A percentile compares a stretch with the other conserved stretches of the same genome.
phyloP scores from a whole-genome alignment of 2,797 vertebrate genomes.

The Crenuchus spilurus region DNA sequence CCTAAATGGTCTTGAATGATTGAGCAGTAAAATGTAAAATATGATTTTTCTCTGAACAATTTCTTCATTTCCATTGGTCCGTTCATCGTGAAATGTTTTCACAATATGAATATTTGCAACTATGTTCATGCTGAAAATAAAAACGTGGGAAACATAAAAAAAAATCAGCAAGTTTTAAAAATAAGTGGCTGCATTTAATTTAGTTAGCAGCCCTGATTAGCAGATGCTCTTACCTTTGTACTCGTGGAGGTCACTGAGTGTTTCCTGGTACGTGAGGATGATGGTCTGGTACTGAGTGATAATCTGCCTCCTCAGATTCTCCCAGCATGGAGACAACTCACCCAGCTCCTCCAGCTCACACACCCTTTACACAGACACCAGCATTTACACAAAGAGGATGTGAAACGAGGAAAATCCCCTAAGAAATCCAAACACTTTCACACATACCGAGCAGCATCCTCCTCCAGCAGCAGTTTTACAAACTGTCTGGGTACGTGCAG shows the following conservation, averaged over 20 bases:
- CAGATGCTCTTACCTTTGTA: slow-evolving; percentile 93
- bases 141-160: too few species aligned
- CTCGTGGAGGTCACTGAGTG: slow-evolving; percentile 93
- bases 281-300: slow-evolving; percentile 98
- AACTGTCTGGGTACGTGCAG: slow-evolving; percentile 95
- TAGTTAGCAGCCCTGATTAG: too few species aligned
- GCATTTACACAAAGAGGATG: background rate
- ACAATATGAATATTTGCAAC: too few species aligned
- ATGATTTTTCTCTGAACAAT: too few species aligned
- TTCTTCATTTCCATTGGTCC: too few species aligned
- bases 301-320: slow-evolving; percentile 95
- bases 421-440: background rate
- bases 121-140: too few species aligned
- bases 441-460: slow-evolving; percentile 91
- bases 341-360: slow-evolving; percentile 97
- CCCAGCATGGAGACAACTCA: slow-evolving; percentile 95
- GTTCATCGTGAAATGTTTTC: too few species aligned
- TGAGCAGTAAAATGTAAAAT: too few species aligned
- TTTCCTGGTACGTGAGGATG: slow-evolving; percentile 98
- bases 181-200: too few species aligned
- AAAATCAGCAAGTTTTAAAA: too few species aligned
- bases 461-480: slow-evolving; percentile 94
- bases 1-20: too few species aligned
- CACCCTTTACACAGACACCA: slow-evolving; percentile 76
- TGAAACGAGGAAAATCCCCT: too few species aligned